phyloP scores from a whole-genome alignment of 2,797 vertebrate genomes.

The Zenarchopterus dispar region DNA sequence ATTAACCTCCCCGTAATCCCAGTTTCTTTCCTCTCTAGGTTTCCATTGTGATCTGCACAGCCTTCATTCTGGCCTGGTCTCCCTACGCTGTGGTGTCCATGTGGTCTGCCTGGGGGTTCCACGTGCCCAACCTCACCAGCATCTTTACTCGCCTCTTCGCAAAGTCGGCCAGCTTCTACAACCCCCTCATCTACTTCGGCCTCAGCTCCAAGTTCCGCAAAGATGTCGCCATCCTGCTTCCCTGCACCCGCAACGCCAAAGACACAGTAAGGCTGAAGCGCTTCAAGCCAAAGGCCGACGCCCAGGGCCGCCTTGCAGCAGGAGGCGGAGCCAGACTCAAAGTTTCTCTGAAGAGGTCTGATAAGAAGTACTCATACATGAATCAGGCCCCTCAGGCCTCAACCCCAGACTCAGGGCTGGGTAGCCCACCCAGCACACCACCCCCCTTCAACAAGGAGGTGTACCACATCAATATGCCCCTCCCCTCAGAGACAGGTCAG shows the following conservation, averaged over 20 bases:
- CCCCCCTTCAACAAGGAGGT: conserved; percentile 68
- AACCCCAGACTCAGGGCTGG: conserved; percentile 57
- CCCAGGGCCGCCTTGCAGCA: not conserved
- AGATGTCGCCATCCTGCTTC: conserved; percentile 78
- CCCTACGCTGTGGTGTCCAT: conserved; percentile 88
- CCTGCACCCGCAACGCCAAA: conserved; percentile 75
- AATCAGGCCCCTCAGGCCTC: conserved; percentile 8
- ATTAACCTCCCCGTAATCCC: too few relatives aligned
- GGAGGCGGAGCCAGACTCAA: conserved; percentile 29
- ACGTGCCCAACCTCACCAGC: conserved; percentile 82
- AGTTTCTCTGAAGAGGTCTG: conserved; percentile 15
- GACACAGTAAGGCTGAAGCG: conserved; percentile 78
- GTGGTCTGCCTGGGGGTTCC: conserved; percentile 82
- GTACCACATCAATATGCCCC: conserved; percentile 63
- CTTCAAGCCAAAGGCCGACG: conserved; percentile 65
- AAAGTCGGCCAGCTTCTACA: conserved; percentile 87
- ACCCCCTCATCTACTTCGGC: conserved; percentile 86
- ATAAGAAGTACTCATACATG: conserved; percentile 34
- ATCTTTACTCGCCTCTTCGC: conserved; percentile 85
- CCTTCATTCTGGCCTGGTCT: conserved; percentile 86
- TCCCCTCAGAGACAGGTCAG: conserved; percentile 53
- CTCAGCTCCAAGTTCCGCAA: conserved; percentile 87
- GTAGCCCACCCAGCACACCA: conserved; percentile 63
- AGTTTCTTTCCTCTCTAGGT: conserved; percentile 66
- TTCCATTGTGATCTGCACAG: conserved; percentile 85